phyloP scores from a whole-genome alignment of 2,888 invertebrate species.

The Stegophylla sp. region DNA sequence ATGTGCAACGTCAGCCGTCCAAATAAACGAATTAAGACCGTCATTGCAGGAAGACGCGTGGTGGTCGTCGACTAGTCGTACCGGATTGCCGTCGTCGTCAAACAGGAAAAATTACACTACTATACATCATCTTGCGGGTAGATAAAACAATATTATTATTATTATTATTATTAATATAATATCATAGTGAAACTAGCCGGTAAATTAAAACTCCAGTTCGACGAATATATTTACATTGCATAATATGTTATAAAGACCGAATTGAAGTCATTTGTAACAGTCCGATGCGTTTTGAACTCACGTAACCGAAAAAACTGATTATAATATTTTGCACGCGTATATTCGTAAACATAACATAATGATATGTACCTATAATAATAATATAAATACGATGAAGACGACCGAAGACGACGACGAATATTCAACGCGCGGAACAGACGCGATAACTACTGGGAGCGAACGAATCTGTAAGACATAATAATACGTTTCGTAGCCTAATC shows the following conservation, averaged over 20 bases:
- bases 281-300: background rate
- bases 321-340: background rate
- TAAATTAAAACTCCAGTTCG: too few species aligned
- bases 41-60: background rate
- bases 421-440: background rate
- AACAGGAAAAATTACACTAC: background rate
- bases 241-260: too few species aligned
- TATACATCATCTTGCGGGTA: background rate
- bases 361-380: background rate
- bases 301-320: constrained; percentile 13
- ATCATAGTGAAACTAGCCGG: too few species aligned
- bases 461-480: constrained; percentile 37
- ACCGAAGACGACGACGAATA: background rate
- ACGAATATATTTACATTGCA: background rate
- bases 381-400: background rate
- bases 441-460: constrained; percentile 26
- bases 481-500: constrained; percentile 25
- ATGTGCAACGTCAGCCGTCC: background rate
- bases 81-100: constrained; percentile 8
- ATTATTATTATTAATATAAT: background rate
- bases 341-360: too few species aligned
- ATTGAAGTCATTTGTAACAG: too few species aligned
- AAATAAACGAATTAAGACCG: constrained; percentile 9
- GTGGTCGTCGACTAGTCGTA: constrained; percentile 17
- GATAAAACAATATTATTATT: background rate